Percentiles rank a stretch among this genome's conserved stretches.
Conservation (phyloP, 2,797 vertebrate genomes). For the Syndactyla subalaris region DNA sequence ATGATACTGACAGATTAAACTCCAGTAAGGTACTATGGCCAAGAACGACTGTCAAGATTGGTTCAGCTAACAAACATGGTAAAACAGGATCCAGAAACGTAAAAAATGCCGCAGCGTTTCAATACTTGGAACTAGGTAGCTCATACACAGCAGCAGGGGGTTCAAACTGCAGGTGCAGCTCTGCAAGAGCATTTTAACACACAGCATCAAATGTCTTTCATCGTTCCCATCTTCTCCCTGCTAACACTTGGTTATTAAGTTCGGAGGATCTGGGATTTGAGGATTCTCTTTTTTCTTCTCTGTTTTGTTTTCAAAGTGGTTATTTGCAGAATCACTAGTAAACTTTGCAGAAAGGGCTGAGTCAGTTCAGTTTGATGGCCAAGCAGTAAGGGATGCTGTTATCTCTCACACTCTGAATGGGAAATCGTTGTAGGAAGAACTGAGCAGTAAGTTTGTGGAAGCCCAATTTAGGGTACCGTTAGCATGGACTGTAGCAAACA, state of each 20-base stretch:
- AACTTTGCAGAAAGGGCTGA: background rate
- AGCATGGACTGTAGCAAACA: background rate
- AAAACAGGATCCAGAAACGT: background rate
- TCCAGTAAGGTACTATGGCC: background rate
- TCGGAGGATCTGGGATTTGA: background rate
- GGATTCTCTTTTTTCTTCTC: background rate
- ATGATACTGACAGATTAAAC: background rate
- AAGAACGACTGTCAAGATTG: background rate
- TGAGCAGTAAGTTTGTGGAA: background rate
- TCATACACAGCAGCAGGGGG: background rate
- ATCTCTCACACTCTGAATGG: too few relatives aligned
- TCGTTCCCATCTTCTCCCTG: background rate
- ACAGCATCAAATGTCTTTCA: too few relatives aligned
- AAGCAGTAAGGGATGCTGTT: background rate
- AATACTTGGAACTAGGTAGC: background rate
- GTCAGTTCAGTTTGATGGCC: too few relatives aligned
- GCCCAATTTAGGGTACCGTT: fast-evolving
- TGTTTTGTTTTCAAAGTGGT: background rate
- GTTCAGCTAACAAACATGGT: background rate
- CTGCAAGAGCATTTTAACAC: background rate
- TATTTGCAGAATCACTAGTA: background rate
- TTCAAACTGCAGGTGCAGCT: background rate
- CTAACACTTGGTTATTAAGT: background rate
- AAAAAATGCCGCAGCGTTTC: background rate
- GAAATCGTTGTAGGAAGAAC: fast-evolving